A percentile compares a stretch with the other conserved stretches of the same genome.
Evolutionary conservation across 2,797 vertebrate genomes (phyloP).

Genomic region (Anabas testudineus): DNA sequence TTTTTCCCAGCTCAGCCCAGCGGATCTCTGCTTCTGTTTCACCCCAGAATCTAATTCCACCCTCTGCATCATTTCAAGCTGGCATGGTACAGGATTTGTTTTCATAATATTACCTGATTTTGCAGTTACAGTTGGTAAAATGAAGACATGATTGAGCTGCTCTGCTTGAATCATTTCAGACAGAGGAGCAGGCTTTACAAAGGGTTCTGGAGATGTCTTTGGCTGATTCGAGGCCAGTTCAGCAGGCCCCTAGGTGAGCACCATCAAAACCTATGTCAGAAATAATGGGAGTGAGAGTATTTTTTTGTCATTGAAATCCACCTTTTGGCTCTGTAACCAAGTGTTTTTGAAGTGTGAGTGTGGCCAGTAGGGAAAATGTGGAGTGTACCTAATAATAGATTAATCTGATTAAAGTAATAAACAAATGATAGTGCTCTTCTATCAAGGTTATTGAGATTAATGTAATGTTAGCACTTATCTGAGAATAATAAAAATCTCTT

Average conservation of each 20-base stretch:
- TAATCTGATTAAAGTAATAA: too few species aligned
- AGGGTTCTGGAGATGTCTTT: constrained; percentile 95
- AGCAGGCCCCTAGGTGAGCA: constrained; percentile 79
- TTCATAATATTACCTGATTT: too few species aligned
- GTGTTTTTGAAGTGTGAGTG: neutral
- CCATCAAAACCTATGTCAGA: constrained; percentile 14
- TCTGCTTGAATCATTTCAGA: constrained; percentile 80
- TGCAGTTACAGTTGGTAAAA: too few species aligned
- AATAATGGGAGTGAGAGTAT: neutral
- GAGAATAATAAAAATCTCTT: neutral
- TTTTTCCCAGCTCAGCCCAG: constrained; percentile 46
- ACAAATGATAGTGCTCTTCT: neutral
- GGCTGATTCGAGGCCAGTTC: constrained; percentile 85
- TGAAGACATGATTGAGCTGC: constrained; percentile 1
- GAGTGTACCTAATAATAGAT: neutral
- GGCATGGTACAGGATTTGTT: too few species aligned
- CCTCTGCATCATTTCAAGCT: constrained; percentile 82
- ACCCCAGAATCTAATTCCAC: constrained; percentile 79
- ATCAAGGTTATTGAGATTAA: neutral
- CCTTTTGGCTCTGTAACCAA: neutral
- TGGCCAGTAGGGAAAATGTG: neutral
- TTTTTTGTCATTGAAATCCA: neutral
- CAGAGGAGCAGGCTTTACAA: constrained; percentile 96
- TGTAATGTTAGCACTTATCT: neutral
- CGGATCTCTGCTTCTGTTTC: constrained; percentile 73